Conservation (phyloP, 2,113 vertebrate species). For the Tachycineta bicolor region DNA sequence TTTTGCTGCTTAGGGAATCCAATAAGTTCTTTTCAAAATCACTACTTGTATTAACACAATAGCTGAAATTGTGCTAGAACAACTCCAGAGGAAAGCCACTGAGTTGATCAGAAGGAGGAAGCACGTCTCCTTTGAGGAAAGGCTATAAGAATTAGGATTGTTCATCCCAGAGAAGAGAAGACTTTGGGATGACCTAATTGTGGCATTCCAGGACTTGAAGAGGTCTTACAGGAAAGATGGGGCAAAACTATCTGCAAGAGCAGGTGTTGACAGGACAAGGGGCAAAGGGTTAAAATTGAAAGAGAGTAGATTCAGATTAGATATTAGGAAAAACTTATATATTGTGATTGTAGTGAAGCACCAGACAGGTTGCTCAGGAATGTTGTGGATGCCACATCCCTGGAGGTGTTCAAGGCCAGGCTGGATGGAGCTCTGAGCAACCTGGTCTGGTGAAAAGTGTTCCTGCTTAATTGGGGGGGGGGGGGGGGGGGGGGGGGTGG, state of each 20-base stretch:
- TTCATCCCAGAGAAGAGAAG: background rate
- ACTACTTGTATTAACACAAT: background rate
- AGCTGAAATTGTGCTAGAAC: background rate
- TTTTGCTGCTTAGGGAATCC: background rate
- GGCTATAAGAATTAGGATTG: background rate
- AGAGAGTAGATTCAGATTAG: background rate
- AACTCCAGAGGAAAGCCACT: background rate
- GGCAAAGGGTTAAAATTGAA: background rate
- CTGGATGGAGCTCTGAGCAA: background rate
- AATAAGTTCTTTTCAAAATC: background rate
- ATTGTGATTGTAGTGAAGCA: background rate
- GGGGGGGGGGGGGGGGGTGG: no score
- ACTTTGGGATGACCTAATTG: background rate
- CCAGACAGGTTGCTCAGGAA: background rate
- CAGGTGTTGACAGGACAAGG: background rate
- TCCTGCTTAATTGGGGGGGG: rapidly evolving
- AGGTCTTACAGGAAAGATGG: background rate
- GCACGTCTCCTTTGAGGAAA: background rate
- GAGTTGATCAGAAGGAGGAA: background rate
- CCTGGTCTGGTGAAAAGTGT: background rate
- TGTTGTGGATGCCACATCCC: rapidly evolving
- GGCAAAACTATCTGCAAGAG: background rate
- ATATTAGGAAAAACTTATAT: background rate
- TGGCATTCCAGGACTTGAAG: background rate
- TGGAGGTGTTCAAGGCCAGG: background rate